Conservation (phyloP, 2,113 vertebrate genomes). For the Charadrius vociferus region DNA sequence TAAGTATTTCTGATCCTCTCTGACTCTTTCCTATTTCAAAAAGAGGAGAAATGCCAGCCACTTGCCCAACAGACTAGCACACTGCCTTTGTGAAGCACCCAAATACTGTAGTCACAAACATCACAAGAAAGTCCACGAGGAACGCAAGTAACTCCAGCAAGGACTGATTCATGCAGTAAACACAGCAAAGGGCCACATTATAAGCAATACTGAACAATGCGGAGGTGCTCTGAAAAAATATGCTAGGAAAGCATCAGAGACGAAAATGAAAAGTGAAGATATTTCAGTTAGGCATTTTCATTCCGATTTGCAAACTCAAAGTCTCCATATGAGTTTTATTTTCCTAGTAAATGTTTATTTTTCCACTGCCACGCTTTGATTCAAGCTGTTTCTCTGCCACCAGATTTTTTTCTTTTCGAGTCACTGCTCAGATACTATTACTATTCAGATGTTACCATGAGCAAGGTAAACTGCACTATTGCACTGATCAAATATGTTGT, state of each 20-base stretch:
- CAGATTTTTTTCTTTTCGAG: neutral
- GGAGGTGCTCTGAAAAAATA: neutral
- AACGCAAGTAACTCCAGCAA: neutral
- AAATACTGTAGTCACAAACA: neutral
- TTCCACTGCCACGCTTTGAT: neutral
- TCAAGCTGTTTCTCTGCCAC: neutral
- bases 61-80: neutral
- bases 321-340: neutral
- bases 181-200: fast-evolving
- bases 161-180: neutral
- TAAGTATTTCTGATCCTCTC: neutral
- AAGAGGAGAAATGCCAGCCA: neutral
- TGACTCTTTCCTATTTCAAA: neutral
- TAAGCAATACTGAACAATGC: neutral
- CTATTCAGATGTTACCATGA: neutral
- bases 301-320: neutral
- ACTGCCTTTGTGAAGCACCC: neutral
- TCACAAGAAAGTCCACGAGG: neutral
- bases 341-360: neutral
- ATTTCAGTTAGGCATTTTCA: neutral
- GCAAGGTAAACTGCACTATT: neutral
- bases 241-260: neutral
- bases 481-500: neutral
- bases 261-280: neutral
- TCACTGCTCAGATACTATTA: neutral